Base-by-base conservation (phyloP, 2,797 vertebrate species). In the Orestias chungarensis region DNA sequence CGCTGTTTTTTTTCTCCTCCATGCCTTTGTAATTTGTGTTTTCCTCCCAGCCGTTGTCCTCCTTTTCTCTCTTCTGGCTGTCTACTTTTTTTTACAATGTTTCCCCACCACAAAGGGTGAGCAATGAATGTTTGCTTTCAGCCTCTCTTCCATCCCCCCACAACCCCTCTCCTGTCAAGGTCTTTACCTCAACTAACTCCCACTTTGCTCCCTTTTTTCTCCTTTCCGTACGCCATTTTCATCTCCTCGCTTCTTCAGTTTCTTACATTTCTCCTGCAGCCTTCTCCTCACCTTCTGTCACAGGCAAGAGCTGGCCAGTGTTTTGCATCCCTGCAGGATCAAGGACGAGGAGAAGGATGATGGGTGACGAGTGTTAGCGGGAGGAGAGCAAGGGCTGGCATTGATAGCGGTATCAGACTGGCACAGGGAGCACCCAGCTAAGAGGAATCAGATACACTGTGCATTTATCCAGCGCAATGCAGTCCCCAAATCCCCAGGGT, bases 371-470 rank as follows among this genome's bases (percentile, higher is more conserved):
- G 67, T 83, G 71, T 76, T 67, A 81, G 75, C 31, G 4, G 68
- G 46, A 74, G 57, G 49, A 70, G 62, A 78, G 73, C 2, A 8
- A 40, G 79, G 71, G 75, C 74, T 91, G 84, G 86, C 85, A 82
- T 70, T 64, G 75, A 80, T 79, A 81, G 79, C 77, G 81, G 86
- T 86, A 88, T 80, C 61, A 84, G 87, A 83, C 75, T 83, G 82
- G 84, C 75, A 29, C 65, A 75, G 67, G 68, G 76, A 74, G 75
- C 81, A 72, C 47, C 57, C 52, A 74, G 87, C 76, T 89, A 82
- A 90, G 90, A 81, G 88, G 79, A 90, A 84, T 88, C 80, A 71
- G 76, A 91, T 87, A 73, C 75, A 82, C 66, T 73, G 55, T 52
- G 77, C 71, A 12, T 57, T 70, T 81, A 75, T 74, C 49, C 9